Evolutionary conservation across 2,797 vertebrate species (phyloP).

Genomic region (Chelon labrosus): DNA sequence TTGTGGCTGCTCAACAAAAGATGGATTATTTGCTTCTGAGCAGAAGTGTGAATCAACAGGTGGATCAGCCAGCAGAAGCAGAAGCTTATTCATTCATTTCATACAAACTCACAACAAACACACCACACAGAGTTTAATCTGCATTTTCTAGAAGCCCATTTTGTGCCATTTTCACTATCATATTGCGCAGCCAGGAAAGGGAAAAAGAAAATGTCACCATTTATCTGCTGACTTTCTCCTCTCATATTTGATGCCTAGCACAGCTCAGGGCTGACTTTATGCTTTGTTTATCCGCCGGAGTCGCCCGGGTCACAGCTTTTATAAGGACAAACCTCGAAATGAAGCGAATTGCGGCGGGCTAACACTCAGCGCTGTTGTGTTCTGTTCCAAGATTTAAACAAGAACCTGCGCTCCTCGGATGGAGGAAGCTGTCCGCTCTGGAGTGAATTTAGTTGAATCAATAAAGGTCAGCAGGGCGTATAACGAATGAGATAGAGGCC

Average conservation of each 20-base stretch:
- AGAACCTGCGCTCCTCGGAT: background rate
- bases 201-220: constrained; percentile 45
- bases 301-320: constrained; percentile 28
- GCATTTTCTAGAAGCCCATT: constrained; percentile 46
- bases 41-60: constrained; percentile 51
- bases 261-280: constrained; percentile 37
- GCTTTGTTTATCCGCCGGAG: constrained; percentile 34
- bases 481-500: constrained; percentile 16
- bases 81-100: constrained; percentile 34
- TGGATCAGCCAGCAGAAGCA: constrained; percentile 45
- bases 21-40: constrained; percentile 49
- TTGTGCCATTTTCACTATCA: constrained; percentile 48
- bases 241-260: constrained; percentile 21
- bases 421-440: background rate
- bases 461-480: constrained; percentile 35
- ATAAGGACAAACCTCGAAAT: constrained; percentile 21
- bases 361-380: background rate
- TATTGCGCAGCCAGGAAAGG: constrained; percentile 6
- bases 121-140: constrained; percentile 50
- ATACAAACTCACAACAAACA: background rate
- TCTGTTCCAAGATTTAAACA: constrained; percentile 19
- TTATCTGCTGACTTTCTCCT: constrained; percentile 41
- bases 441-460: constrained; percentile 45
- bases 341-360: constrained; percentile 12
- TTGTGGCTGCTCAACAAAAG: constrained; percentile 46